These are phyloP conservation scores for Netelia fuscicornis DNA, from an alignment of 2,888 invertebrate genomes.

Conservation along the genomic window DNA sequence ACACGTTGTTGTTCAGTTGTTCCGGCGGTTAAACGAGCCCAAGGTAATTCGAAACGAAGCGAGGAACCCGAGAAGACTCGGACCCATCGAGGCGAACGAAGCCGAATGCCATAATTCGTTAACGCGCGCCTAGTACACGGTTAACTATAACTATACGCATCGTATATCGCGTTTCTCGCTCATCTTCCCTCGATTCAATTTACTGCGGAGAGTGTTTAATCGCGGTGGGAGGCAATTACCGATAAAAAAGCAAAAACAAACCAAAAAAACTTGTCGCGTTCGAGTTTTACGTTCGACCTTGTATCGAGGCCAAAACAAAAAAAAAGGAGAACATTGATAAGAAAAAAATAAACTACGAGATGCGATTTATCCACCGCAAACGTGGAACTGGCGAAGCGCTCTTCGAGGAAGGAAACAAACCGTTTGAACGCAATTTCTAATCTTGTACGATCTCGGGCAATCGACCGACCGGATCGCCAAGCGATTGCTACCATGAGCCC, in stretches of 20 bases:
- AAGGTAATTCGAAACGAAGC: slow-evolving; percentile 65
- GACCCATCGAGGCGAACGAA: slow-evolving; percentile 50
- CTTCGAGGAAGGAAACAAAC: slow-evolving; percentile 8
- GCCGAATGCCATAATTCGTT: slow-evolving; percentile 52
- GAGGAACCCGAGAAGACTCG: slow-evolving; percentile 66
- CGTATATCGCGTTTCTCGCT: slow-evolving; percentile 3
- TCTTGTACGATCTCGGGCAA: slow-evolving; percentile 19
- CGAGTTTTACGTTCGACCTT: background rate
- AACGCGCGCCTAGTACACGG: slow-evolving; percentile 11
- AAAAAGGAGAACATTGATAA: background rate
- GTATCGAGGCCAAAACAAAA: background rate
- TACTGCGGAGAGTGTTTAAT: background rate
- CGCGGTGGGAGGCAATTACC: background rate
- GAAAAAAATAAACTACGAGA: background rate
- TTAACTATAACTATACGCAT: background rate
- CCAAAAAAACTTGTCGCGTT: background rate
- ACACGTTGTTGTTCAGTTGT: slow-evolving; percentile 19
- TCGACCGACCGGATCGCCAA: background rate
- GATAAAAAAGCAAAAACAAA: background rate
- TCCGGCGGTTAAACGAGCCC: slow-evolving; percentile 59
- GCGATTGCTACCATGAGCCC: background rate
- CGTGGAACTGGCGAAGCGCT: background rate
- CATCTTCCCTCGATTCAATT: background rate
- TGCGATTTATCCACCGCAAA: background rate
- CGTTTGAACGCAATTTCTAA: slow-evolving; percentile 18